phyloP scores from a whole-genome alignment of 2,113 vertebrate genomes.

The Sarotherodon lohbergeri region DNA sequence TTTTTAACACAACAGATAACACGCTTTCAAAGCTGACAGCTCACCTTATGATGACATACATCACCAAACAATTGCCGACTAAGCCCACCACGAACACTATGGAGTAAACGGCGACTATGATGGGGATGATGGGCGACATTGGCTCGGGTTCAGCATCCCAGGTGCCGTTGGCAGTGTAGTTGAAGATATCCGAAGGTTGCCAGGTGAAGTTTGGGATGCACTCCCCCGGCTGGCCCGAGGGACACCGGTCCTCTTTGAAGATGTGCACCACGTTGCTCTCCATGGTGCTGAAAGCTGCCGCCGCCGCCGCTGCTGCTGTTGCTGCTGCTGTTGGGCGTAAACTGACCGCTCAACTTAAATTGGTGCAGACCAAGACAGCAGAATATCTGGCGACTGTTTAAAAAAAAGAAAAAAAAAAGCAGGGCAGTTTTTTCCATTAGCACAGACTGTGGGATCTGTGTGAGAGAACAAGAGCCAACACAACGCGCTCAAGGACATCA shows the following conservation, averaged over 20 bases:
- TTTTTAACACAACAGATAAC: too few relatives aligned
- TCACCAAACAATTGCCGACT: too few relatives aligned
- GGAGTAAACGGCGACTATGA: too few relatives aligned
- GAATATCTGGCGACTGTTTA: neutral
- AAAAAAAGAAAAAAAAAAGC: neutral
- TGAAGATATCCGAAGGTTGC: slow-evolving; percentile 55
- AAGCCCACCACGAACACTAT: too few relatives aligned
- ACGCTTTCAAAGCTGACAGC: too few relatives aligned
- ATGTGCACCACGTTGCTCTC: slow-evolving; percentile 70
- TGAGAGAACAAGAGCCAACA: neutral
- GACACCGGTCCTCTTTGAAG: slow-evolving; percentile 67
- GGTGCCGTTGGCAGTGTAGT: slow-evolving; percentile 23
- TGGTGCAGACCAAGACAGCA: neutral
- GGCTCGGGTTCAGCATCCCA: too few relatives aligned
- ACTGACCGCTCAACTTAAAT: neutral
- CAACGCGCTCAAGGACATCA: slow-evolving; percentile 14
- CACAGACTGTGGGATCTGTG: neutral
- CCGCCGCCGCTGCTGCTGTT: neutral
- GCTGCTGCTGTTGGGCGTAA: neutral
- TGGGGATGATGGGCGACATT: too few relatives aligned
- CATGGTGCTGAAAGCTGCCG: slow-evolving; percentile 50
- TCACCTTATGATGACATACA: too few relatives aligned
- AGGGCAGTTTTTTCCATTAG: neutral
- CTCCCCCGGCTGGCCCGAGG: slow-evolving; percentile 49
- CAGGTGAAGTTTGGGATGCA: slow-evolving; percentile 66